phyloP scores from a whole-genome alignment of 2,113 vertebrate genomes.

The Felis chaus region DNA sequence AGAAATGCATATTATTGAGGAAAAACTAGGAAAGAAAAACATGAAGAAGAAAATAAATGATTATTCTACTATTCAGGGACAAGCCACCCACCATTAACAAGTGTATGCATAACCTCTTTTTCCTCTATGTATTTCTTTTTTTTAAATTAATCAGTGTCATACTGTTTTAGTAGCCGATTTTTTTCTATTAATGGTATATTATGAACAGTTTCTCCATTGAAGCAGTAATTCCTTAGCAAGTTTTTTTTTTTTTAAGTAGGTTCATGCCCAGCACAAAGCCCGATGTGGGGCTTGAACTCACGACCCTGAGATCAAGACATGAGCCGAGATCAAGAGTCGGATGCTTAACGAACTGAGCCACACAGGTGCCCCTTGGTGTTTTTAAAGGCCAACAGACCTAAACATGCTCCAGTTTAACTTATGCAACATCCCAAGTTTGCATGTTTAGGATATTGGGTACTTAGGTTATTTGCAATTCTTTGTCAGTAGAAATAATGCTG shows the following conservation, averaged over 20 bases:
- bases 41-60: not conserved
- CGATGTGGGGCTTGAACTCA: not conserved
- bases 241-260: not conserved
- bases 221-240: not conserved
- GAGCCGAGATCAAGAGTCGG: not conserved
- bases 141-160: not conserved
- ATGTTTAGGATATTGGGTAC: not conserved
- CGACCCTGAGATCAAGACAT: not conserved
- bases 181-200: not conserved
- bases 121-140: not conserved
- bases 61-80: not conserved
- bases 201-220: not conserved
- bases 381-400: not conserved
- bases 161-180: not conserved
- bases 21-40: not conserved
- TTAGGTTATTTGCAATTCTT: not conserved
- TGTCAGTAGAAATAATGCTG: not conserved
- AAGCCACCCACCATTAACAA: not conserved
- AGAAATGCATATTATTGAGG: not conserved
- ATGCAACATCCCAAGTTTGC: not conserved
- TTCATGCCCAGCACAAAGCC: not conserved
- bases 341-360: not conserved
- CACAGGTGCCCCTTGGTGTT: not conserved
- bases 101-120: not conserved
- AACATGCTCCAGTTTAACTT: not conserved